Percentiles rank a stretch among this genome's conserved stretches.
Evolutionary conservation across 2,113 vertebrate genomes (phyloP).

Genomic region (Rutilus rutilus): DNA sequence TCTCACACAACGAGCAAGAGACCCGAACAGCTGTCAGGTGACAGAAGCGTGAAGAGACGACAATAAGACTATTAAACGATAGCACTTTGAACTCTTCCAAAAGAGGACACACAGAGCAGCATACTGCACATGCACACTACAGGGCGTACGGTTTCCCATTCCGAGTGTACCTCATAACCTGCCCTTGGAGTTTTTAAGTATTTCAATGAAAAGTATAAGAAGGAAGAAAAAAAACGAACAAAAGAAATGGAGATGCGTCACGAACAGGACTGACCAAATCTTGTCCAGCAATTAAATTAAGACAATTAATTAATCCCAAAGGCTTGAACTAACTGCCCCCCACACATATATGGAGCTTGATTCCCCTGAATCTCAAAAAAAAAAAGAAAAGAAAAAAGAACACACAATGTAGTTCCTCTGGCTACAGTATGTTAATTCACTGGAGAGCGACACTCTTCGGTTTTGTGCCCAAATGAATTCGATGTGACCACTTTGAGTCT

Average conservation of each 20-base stretch:
- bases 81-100: slow-evolving; percentile 49
- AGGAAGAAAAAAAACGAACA: background rate
- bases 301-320: slow-evolving; percentile 50
- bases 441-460: slow-evolving; percentile 11
- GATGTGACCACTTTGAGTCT: slow-evolving; percentile 33
- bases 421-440: slow-evolving; percentile 38
- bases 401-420: slow-evolving; percentile 30
- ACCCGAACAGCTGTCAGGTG: slow-evolving; percentile 29
- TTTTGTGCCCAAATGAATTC: slow-evolving; percentile 38
- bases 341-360: slow-evolving; percentile 21
- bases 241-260: slow-evolving; percentile 11
- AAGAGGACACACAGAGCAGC: slow-evolving; percentile 47
- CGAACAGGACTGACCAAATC: slow-evolving; percentile 26
- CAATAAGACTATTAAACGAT: slow-evolving; percentile 48
- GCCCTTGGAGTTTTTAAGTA: slow-evolving; percentile 33
- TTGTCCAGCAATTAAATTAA: slow-evolving; percentile 55
- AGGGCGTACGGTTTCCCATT: slow-evolving; percentile 24
- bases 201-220: slow-evolving; percentile 19
- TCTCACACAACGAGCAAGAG: slow-evolving; percentile 22
- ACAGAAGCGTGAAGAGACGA: slow-evolving; percentile 41
- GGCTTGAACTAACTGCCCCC: slow-evolving; percentile 28
- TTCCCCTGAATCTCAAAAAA: slow-evolving; percentile 50
- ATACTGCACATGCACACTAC: slow-evolving; percentile 45
- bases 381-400: background rate
- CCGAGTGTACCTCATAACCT: slow-evolving; percentile 41